Conservation (phyloP, 2,113 vertebrate species). For the Semnornis frantzii region DNA sequence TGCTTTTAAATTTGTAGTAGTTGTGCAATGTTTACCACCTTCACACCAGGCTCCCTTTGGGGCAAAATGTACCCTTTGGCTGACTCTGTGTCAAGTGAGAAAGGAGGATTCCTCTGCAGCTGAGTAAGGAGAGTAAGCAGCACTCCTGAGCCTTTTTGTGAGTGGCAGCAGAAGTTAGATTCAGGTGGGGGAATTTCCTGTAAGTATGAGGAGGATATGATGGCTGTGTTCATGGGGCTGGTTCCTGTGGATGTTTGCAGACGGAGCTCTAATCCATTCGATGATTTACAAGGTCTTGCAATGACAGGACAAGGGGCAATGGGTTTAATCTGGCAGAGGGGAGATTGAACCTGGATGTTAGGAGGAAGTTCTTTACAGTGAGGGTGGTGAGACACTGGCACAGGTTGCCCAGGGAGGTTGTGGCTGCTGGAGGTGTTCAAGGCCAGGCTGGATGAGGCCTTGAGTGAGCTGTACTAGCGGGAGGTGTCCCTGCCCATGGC, state of each 20-base stretch:
- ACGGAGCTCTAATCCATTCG: background rate
- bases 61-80: background rate
- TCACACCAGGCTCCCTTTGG: background rate
- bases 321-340: too few species aligned
- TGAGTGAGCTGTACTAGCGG: too few species aligned
- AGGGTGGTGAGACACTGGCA: too few species aligned
- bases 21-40: background rate
- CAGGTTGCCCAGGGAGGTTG: too few species aligned
- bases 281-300: too few species aligned
- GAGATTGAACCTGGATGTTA: too few species aligned
- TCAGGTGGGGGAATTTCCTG: background rate
- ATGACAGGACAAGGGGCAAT: too few species aligned
- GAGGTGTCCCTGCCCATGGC: too few species aligned
- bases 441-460: too few species aligned
- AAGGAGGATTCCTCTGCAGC: background rate
- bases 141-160: background rate
- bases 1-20: background rate
- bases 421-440: too few species aligned
- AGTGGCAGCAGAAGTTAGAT: background rate
- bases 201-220: background rate
- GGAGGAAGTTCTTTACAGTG: too few species aligned
- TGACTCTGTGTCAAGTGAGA: background rate
- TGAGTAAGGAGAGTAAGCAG: accelerated
- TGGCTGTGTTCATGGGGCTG: background rate
- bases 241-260: background rate